These are phyloP conservation scores for Uropetala carovei DNA, from an alignment of 2,888 invertebrate genomes.

Conservation along the genomic window DNA sequence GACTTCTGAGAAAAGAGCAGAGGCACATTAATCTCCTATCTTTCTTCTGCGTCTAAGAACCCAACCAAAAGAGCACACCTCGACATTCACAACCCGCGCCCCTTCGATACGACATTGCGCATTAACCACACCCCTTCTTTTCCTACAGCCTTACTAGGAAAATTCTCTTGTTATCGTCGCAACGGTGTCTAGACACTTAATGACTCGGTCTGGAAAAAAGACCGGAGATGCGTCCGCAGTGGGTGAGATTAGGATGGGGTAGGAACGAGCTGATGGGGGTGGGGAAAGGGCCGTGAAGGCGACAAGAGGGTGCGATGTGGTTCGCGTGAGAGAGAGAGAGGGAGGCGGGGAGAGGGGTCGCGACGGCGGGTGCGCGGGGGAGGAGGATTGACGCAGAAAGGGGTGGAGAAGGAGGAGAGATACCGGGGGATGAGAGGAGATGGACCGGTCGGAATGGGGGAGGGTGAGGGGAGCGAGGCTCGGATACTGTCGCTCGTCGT, in stretches of 20 bases:
- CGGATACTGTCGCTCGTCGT: neutral
- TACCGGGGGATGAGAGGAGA: neutral
- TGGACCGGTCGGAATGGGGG: neutral
- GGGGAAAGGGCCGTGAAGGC: neutral
- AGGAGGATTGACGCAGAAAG: neutral
- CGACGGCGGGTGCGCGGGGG: neutral
- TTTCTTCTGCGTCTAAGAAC: slow-evolving; percentile 19
- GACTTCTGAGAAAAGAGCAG: neutral
- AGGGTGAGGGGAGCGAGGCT: neutral
- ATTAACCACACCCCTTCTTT: slow-evolving; percentile 18
- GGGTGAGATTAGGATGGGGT: neutral
- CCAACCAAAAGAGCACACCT: neutral
- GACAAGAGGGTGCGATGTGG: no score
- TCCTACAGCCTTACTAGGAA: slow-evolving; percentile 17
- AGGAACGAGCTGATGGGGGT: neutral
- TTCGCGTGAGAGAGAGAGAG: neutral
- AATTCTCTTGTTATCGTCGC: slow-evolving; percentile 32
- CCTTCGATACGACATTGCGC: slow-evolving; percentile 11
- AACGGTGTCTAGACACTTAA: slow-evolving; percentile 29
- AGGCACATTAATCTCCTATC: neutral
- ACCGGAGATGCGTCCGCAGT: slow-evolving; percentile 23
- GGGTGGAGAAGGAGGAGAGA: neutral
- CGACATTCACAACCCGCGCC: neutral
- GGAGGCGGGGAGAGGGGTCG: neutral
- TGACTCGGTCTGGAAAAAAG: slow-evolving; percentile 32